A percentile compares a stretch with the other conserved stretches of the same genome.
Conservation (phyloP, 2,888 invertebrate genomes). For the Heliconius cydno region DNA sequence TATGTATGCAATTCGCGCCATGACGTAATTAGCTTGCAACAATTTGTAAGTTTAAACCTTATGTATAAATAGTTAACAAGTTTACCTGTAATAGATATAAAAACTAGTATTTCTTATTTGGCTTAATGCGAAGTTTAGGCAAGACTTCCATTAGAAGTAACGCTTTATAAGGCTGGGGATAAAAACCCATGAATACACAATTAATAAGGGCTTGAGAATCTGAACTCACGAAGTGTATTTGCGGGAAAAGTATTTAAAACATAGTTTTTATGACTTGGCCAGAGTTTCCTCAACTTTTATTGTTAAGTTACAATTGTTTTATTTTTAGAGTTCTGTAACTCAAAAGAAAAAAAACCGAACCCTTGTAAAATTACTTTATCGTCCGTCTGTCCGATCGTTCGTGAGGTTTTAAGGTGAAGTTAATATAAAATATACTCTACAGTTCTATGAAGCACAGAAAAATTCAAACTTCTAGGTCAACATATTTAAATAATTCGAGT, state of each 20-base stretch:
- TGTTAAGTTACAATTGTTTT: neutral
- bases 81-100: slow-evolving; percentile 37
- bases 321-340: neutral
- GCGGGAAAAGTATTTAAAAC: neutral
- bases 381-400: neutral
- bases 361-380: too few species aligned
- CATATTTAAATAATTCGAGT: too few species aligned
- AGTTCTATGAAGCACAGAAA: neutral
- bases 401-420: neutral
- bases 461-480: too few species aligned
- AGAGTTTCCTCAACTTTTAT: neutral
- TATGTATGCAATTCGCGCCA: neutral
- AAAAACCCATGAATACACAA: slow-evolving; percentile 18
- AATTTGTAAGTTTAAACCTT: slow-evolving; percentile 23
- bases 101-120: slow-evolving; percentile 42
- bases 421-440: neutral
- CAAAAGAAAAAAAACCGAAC: too few species aligned
- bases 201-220: slow-evolving; percentile 23
- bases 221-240: slow-evolving; percentile 5
- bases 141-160: slow-evolving; percentile 36
- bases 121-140: slow-evolving; percentile 29
- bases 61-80: slow-evolving; percentile 38
- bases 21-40: slow-evolving; percentile 16
- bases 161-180: slow-evolving; percentile 21
- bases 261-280: neutral